These are phyloP conservation scores for Eretmochelys imbricata DNA, from an alignment of 2,113 vertebrate genomes.

Conservation along the genomic window DNA sequence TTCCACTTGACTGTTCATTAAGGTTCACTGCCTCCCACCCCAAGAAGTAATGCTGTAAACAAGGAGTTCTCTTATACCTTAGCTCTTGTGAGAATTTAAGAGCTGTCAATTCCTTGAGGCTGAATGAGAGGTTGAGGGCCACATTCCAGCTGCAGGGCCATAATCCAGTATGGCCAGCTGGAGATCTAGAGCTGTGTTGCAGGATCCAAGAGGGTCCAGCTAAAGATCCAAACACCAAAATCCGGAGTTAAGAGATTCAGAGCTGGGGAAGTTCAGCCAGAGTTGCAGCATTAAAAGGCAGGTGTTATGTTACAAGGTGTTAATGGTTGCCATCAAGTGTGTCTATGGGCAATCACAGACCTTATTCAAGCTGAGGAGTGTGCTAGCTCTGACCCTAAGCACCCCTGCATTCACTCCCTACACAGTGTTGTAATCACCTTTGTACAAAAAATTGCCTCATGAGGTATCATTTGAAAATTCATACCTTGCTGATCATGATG, in stretches of 20 bases:
- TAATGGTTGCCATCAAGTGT: background rate
- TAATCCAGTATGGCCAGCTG: background rate
- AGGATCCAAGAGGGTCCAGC: background rate
- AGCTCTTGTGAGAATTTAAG: background rate
- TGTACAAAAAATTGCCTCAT: background rate
- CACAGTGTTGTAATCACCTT: background rate
- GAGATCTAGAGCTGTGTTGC: background rate
- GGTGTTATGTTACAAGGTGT: background rate
- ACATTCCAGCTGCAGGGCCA: background rate
- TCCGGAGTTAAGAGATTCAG: rapidly evolving
- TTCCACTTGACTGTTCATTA: background rate
- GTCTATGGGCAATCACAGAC: background rate
- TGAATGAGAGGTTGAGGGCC: background rate
- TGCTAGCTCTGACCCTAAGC: background rate
- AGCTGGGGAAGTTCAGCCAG: background rate
- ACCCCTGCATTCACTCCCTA: background rate
- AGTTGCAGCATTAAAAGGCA: background rate
- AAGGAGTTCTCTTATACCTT: background rate
- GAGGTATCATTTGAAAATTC: background rate
- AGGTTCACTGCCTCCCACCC: background rate
- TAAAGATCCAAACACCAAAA: background rate
- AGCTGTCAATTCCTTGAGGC: background rate
- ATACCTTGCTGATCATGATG: background rate
- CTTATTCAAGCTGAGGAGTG: background rate
- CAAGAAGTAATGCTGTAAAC: background rate